Percentiles rank a stretch among this genome's conserved stretches.
Evolutionary conservation across 2,797 vertebrate species (phyloP).

Genomic region (Delichon dasypus): DNA sequence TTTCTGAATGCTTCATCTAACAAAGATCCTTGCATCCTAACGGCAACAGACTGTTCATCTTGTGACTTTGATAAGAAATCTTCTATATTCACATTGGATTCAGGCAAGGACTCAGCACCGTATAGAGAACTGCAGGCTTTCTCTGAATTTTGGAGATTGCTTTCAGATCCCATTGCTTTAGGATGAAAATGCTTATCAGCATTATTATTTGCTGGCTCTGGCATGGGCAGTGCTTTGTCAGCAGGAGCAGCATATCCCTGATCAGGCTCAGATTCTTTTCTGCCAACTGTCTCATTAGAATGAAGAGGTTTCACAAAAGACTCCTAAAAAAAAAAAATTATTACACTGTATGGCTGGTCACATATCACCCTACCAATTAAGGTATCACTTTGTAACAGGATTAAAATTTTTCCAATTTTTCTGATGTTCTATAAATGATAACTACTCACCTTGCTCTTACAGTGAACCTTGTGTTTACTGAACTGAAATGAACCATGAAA

Average conservation of each 20-base stretch:
- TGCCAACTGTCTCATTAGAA: background rate
- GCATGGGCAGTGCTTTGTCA: background rate
- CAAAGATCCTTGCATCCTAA: constrained; percentile 9
- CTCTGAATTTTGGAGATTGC: background rate
- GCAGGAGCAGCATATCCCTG: background rate
- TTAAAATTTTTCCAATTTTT: background rate
- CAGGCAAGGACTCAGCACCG: background rate
- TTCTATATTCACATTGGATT: constrained; percentile 63
- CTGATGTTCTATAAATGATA: background rate
- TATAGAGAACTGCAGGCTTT: background rate
- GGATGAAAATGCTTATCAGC: background rate
- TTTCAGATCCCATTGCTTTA: constrained; percentile 50
- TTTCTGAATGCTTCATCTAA: constrained; percentile 79
- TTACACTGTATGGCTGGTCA: background rate
- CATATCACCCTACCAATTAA: background rate
- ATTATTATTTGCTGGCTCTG: background rate
- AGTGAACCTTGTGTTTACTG: background rate
- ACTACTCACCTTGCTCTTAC: background rate
- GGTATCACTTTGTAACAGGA: background rate
- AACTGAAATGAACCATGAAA: background rate
- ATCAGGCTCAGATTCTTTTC: background rate
- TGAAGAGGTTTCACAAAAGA: background rate
- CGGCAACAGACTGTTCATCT: background rate
- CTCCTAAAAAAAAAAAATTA: constrained; percentile 33
- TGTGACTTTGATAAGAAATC: constrained; percentile 76